Evolutionary conservation across 1,140 invertebrate species (phyloP).

Genomic region (Colletes latitarsis): DNA sequence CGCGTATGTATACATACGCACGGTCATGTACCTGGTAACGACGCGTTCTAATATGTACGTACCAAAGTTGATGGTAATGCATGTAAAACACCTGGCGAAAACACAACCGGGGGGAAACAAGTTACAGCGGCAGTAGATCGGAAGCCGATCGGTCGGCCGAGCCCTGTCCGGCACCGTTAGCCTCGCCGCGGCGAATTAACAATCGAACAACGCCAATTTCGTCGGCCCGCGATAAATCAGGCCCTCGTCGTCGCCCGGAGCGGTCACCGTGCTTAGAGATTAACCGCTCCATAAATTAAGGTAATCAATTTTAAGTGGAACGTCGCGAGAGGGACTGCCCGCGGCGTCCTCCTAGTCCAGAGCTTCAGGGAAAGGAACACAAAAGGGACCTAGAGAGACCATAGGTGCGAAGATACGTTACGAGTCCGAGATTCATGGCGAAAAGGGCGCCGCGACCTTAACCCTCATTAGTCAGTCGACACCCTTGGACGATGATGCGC

Average conservation of each 20-base stretch:
- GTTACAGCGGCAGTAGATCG: not conserved
- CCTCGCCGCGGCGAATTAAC: not conserved
- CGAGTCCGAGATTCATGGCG: constrained; percentile 27
- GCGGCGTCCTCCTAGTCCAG: not conserved
- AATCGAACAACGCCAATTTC: constrained; percentile 30
- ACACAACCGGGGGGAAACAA: not conserved
- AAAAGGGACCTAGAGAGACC: constrained; percentile 7
- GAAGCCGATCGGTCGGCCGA: not conserved
- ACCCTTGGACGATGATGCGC: constrained; percentile 27
- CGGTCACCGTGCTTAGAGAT: constrained; percentile 30
- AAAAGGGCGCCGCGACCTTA: constrained; percentile 39
- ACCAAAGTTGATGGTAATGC: constrained; percentile 35
- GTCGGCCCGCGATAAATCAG: constrained; percentile 34
- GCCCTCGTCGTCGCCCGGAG: not conserved
- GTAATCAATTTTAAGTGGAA: constrained; percentile 46
- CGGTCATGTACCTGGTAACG: constrained; percentile 29
- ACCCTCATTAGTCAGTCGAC: constrained; percentile 61
- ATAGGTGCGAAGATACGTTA: constrained; percentile 35
- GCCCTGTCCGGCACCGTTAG: not conserved
- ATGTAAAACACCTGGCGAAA: constrained; percentile 36
- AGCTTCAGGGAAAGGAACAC: constrained; percentile 13
- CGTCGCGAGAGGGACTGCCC: constrained; percentile 22
- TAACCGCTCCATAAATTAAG: constrained; percentile 49
- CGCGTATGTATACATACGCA: not conserved
- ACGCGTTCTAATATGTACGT: constrained; percentile 39